Percentiles rank a stretch among this genome's conserved stretches.
phyloP scores from a whole-genome alignment of 2,113 vertebrate genomes.

The Halcyon senegalensis region DNA sequence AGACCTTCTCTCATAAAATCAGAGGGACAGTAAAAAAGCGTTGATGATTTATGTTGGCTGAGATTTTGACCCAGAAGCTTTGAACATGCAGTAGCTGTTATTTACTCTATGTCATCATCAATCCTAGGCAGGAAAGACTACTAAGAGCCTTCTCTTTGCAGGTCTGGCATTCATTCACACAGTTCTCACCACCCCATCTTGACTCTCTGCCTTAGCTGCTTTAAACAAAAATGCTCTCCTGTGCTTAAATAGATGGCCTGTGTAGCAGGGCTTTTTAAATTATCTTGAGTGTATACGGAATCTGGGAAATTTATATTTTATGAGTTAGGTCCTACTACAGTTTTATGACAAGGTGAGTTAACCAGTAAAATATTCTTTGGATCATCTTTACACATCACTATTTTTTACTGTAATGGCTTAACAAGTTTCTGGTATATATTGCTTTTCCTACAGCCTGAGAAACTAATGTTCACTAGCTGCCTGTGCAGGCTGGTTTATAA shows the following conservation, averaged over 20 bases:
- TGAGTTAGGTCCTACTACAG: not conserved
- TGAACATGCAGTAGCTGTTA: constrained; percentile 12
- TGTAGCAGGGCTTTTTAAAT: not conserved
- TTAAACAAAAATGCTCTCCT: not conserved
- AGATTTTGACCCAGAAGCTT: constrained; percentile 30
- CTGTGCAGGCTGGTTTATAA: not conserved
- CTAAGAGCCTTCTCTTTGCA: not conserved
- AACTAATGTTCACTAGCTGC: not conserved
- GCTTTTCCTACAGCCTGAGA: not conserved
- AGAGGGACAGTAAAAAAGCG: not conserved
- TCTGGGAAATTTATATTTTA: not conserved
- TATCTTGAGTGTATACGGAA: not conserved
- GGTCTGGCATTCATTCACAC: not conserved
- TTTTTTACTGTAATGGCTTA: constrained; percentile 6
- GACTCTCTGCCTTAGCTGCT: not conserved
- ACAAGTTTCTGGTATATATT: not conserved
- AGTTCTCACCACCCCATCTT: not conserved
- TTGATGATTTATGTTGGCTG: constrained; percentile 8
- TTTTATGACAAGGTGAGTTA: constrained; percentile 16
- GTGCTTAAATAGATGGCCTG: not conserved
- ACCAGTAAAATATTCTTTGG: constrained; percentile 13
- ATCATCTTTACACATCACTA: not conserved
- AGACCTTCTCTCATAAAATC: not conserved
- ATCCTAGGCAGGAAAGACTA: not conserved
- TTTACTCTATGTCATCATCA: constrained; percentile 32